These are phyloP conservation scores for Stegastes partitus DNA, from an alignment of 2,113 vertebrate genomes.

Conservation along the genomic window DNA sequence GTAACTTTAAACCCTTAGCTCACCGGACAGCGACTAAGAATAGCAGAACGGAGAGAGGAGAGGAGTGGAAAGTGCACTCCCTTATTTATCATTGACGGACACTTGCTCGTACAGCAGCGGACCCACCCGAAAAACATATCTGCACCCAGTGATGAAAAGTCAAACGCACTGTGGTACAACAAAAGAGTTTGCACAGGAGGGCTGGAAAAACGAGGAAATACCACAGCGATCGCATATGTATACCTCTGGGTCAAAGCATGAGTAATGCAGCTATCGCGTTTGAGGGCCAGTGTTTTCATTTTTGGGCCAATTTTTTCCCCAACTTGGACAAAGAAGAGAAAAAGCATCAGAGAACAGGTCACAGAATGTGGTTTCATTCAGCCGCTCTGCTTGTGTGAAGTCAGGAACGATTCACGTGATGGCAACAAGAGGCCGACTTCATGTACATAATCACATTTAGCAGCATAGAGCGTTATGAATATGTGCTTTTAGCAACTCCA, in stretches of 20 bases:
- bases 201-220: not conserved
- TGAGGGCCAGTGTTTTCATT: slow-evolving; percentile 34
- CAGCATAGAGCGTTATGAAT: too few relatives aligned
- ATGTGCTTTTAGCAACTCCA: too few relatives aligned
- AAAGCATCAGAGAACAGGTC: slow-evolving; percentile 20
- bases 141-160: slow-evolving; percentile 25
- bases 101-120: slow-evolving; percentile 45
- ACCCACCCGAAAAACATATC: slow-evolving; percentile 42
- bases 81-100: slow-evolving; percentile 79
- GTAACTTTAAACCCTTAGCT: slow-evolving; percentile 81
- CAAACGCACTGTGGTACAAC: not conserved
- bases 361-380: slow-evolving; percentile 8
- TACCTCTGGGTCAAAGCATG: slow-evolving; percentile 41
- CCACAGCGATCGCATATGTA: slow-evolving; percentile 25
- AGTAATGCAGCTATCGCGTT: slow-evolving; percentile 58
- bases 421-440: not conserved
- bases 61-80: slow-evolving; percentile 51
- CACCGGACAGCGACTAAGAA: slow-evolving; percentile 73
- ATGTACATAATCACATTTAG: too few relatives aligned
- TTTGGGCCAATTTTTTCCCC: slow-evolving; percentile 58
- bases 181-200: not conserved
- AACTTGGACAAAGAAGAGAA: slow-evolving; percentile 53
- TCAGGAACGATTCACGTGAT: slow-evolving; percentile 21
- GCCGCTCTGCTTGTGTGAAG: not conserved
- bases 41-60: slow-evolving; percentile 71